Percentiles rank a stretch among this genome's conserved stretches.
These are phyloP conservation scores for Pampusana beccarii DNA, from an alignment of 2,113 vertebrate genomes.

Conservation along the genomic window DNA sequence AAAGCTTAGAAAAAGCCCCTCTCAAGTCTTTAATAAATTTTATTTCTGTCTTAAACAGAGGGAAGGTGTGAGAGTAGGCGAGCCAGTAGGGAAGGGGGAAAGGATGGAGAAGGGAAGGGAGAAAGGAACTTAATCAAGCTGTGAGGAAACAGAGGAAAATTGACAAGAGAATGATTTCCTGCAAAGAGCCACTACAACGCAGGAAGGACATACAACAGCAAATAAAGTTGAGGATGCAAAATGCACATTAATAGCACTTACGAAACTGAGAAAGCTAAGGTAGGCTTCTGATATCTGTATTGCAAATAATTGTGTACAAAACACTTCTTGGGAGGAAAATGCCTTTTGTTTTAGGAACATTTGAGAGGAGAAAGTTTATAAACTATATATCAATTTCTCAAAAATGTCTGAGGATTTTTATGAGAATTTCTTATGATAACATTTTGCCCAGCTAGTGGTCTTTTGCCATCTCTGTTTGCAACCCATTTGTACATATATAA, in stretches of 20 bases:
- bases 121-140: neutral
- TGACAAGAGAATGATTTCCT: neutral
- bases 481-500: neutral
- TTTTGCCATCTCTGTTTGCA: constrained; percentile 9
- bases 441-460: neutral
- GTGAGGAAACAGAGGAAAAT: neutral
- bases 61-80: neutral
- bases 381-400: neutral
- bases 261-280: neutral
- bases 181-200: neutral
- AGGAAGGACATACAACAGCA: neutral
- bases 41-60: neutral
- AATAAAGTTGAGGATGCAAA: neutral
- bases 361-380: neutral
- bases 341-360: neutral
- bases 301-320: neutral
- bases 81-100: neutral
- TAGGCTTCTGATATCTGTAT: neutral
- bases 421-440: neutral
- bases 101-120: neutral
- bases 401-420: neutral
- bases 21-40: neutral
- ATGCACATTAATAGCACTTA: neutral
- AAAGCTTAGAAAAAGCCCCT: constrained; percentile 3
- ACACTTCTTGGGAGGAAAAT: neutral